These are phyloP conservation scores for Lamproptera curius DNA, from an alignment of 2,888 invertebrate species.

Conservation along the genomic window DNA sequence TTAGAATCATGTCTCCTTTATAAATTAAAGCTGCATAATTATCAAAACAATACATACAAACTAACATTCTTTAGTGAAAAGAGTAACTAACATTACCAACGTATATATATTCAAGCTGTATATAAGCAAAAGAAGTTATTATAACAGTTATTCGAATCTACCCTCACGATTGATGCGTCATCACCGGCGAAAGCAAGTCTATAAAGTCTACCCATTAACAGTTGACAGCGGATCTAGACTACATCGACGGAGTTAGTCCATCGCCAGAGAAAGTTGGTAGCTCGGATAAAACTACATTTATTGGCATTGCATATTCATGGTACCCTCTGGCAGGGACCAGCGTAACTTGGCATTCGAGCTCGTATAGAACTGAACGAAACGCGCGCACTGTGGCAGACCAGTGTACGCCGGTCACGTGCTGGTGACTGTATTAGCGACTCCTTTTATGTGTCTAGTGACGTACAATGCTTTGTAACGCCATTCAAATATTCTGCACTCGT, in stretches of 20 bases:
- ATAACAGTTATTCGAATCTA: too few relatives aligned
- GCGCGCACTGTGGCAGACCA: constrained; percentile 29
- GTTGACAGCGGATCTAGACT: constrained; percentile 8
- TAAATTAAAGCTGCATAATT: too few relatives aligned
- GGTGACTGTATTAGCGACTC: constrained; percentile 47
- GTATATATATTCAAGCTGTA: too few relatives aligned
- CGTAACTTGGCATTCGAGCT: constrained; percentile 27
- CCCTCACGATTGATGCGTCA: too few relatives aligned
- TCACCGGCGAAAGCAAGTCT: too few relatives aligned
- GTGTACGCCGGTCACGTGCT: constrained; percentile 29
- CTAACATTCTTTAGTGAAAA: too few relatives aligned
- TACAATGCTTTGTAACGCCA: constrained; percentile 17
- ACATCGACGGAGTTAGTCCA: constrained; percentile 10
- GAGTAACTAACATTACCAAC: too few relatives aligned
- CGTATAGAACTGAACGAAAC: background rate
- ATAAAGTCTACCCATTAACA: constrained; percentile 16
- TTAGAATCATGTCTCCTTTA: too few relatives aligned
- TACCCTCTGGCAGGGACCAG: constrained; percentile 52
- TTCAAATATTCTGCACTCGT: constrained; percentile 12
- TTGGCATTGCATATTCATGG: constrained; percentile 74
- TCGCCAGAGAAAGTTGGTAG: constrained; percentile 60
- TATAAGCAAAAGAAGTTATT: too few relatives aligned
- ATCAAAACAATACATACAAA: too few relatives aligned
- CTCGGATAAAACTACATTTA: constrained; percentile 69
- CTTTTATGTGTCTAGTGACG: constrained; percentile 54